A percentile compares a stretch with the other conserved stretches of the same genome.
phyloP scores from a whole-genome alignment of 92 coral and sea anemone genomes.

The Zoanthus sansibaricus region DNA sequence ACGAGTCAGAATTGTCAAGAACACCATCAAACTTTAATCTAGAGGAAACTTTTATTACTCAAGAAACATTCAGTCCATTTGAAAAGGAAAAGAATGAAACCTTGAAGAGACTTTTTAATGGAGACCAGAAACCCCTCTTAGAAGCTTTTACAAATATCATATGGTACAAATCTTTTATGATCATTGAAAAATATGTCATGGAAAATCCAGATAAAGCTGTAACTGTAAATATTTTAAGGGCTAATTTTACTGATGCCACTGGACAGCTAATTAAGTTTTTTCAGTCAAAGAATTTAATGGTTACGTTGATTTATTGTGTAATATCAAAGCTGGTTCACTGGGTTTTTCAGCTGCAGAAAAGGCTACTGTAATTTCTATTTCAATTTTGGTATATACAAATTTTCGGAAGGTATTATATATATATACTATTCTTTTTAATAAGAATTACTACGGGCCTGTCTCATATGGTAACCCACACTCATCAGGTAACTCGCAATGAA shows the following conservation, averaged over 20 bases:
- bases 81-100: neutral
- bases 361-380: neutral
- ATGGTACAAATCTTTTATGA: neutral
- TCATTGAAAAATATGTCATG: neutral
- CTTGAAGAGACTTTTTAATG: neutral
- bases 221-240: neutral
- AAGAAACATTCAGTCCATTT: neutral
- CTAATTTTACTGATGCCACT: neutral
- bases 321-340: too few relatives aligned
- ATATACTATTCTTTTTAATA: too few relatives aligned
- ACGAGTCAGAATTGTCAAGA: slow-evolving; percentile 16
- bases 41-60: neutral
- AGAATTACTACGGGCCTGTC: too few relatives aligned
- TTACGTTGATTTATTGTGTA: neutral
- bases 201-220: neutral
- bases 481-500: too few relatives aligned
- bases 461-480: too few relatives aligned
- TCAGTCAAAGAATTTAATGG: neutral
- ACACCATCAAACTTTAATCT: neutral
- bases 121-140: neutral
- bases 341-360: neutral
- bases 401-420: slow-evolving; percentile 16
- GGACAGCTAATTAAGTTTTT: neutral
- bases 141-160: neutral
- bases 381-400: neutral